Conservation (phyloP, 2,113 vertebrate genomes). For the Microcebus ravelobensis region DNA sequence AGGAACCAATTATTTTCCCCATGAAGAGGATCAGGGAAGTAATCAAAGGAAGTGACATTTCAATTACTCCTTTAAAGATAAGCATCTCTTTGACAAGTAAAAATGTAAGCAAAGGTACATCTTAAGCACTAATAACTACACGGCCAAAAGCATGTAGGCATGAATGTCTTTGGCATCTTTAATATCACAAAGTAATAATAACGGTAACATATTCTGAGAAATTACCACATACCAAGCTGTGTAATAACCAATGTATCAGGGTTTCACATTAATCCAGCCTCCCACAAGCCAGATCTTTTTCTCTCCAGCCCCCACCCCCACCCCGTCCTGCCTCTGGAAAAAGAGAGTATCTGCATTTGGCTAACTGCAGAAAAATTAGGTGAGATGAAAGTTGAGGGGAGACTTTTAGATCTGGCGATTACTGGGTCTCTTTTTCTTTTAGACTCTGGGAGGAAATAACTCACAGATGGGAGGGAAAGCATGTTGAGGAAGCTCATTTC, state of each 20-base stretch:
- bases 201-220: neutral
- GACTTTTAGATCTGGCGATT: rapidly evolving
- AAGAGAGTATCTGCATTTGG: neutral
- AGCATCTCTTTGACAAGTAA: neutral
- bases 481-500: neutral
- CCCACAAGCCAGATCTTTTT: neutral
- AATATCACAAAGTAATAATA: neutral
- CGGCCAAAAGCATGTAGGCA: neutral
- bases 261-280: neutral
- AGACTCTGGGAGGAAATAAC: neutral
- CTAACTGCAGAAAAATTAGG: neutral
- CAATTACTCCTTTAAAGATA: neutral
- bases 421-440: too few species aligned
- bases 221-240: rapidly evolving
- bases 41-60: neutral
- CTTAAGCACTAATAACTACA: neutral
- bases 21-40: neutral
- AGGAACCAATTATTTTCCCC: neutral
- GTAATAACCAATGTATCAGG: neutral
- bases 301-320: neutral
- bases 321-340: neutral
- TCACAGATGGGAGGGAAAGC: rapidly evolving
- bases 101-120: neutral
- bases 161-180: neutral
- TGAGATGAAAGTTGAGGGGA: neutral